These are phyloP conservation scores for Myodes glareolus DNA, from an alignment of 2,113 vertebrate species.

Conservation along the genomic window DNA sequence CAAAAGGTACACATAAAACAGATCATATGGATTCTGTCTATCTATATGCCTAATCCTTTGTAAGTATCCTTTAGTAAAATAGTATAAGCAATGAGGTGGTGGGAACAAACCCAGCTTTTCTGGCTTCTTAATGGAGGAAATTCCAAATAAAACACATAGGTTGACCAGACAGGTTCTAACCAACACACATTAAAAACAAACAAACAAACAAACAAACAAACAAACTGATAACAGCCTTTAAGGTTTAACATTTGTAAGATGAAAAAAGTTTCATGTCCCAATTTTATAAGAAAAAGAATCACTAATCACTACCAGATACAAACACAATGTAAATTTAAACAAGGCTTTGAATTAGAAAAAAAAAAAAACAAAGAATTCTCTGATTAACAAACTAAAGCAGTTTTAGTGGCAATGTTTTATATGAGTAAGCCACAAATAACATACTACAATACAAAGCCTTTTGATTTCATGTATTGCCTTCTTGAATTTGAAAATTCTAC, in stretches of 20 bases:
- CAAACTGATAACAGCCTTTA: not conserved
- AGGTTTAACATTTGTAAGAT: conserved; percentile 7
- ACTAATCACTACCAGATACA: not conserved
- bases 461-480: not conserved
- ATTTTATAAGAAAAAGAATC: conserved; percentile 10
- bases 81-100: not conserved
- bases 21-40: not conserved
- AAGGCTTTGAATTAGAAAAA: not conserved
- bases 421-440: not conserved
- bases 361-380: conserved; percentile 35
- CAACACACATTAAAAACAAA: conserved; percentile 21
- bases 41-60: not conserved
- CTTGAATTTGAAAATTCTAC: conserved; percentile 39
- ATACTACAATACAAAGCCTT: not conserved
- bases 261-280: conserved; percentile 7
- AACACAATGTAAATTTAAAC: not conserved
- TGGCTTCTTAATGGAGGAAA: conserved; percentile 31
- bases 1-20: not conserved
- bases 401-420: not conserved
- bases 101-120: not conserved
- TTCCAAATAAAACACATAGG: not conserved
- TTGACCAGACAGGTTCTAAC: not conserved
- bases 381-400: not conserved
- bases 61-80: not conserved
- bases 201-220: no score